These are phyloP conservation scores for Hydrocynus forskahlii DNA, from an alignment of 2,797 vertebrate species.

Conservation along the genomic window DNA sequence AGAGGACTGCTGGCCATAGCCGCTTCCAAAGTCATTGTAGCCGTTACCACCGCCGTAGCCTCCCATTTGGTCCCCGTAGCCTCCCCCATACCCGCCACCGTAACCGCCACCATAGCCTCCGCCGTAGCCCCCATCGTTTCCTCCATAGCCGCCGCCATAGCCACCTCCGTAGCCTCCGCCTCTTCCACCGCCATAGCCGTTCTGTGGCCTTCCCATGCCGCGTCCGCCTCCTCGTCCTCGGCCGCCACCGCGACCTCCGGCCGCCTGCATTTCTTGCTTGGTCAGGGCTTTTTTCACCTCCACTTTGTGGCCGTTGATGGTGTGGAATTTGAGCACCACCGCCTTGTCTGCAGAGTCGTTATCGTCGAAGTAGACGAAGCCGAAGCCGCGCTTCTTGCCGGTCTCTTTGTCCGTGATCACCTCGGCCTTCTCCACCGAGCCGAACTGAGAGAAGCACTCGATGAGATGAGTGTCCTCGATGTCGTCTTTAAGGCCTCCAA, in stretches of 20 bases:
- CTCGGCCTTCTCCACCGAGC: slow-evolving; percentile 93
- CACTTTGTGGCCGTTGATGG: slow-evolving; percentile 93
- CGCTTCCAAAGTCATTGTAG: slow-evolving; percentile 93
- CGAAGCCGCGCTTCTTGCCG: slow-evolving; percentile 95
- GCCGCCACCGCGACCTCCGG: slow-evolving; percentile 75
- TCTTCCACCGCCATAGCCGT: slow-evolving; percentile 85
- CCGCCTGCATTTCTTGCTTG: slow-evolving; percentile 93
- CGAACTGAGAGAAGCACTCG: slow-evolving; percentile 94
- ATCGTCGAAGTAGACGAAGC: slow-evolving; percentile 94
- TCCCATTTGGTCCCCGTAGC: slow-evolving; percentile 80
- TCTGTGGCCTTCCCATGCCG: slow-evolving; percentile 83
- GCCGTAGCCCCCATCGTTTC: slow-evolving; percentile 83
- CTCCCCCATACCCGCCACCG: slow-evolving; percentile 85
- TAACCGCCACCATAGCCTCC: slow-evolving; percentile 84
- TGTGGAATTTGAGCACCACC: slow-evolving; percentile 94
- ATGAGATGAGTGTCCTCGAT: slow-evolving; percentile 94
- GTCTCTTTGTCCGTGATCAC: slow-evolving; percentile 97
- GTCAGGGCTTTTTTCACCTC: slow-evolving; percentile 98
- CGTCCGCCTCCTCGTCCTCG: slow-evolving; percentile 81
- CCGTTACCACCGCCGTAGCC: slow-evolving; percentile 86
- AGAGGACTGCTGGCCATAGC: slow-evolving; percentile 91
- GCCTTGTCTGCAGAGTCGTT: slow-evolving; percentile 96
- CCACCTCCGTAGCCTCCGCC: slow-evolving; percentile 85
- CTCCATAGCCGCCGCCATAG: slow-evolving; percentile 78
- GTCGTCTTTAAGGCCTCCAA: slow-evolving; percentile 95